Evolutionary conservation across 2,113 vertebrate genomes (phyloP).

Genomic region (Lepidothrix coronata): DNA sequence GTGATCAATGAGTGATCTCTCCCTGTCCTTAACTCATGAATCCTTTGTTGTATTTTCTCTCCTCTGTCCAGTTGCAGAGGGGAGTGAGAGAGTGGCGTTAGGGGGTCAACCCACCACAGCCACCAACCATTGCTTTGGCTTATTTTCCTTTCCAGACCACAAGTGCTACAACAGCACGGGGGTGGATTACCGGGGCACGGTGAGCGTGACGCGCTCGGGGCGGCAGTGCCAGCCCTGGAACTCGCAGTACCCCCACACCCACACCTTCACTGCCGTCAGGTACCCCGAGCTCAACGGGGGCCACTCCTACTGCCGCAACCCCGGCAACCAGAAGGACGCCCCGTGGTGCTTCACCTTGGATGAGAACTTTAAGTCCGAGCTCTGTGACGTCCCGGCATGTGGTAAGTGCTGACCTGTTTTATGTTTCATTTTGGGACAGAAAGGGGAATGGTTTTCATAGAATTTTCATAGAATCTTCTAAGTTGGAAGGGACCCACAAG

Average conservation of each 20-base stretch:
- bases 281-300: constrained; percentile 94
- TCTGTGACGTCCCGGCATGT: constrained; percentile 91
- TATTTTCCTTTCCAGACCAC: constrained; percentile 81
- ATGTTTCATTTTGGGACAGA: neutral
- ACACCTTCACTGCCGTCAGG: constrained; percentile 87
- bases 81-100: neutral
- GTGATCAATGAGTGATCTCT: neutral
- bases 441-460: neutral
- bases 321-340: constrained; percentile 90
- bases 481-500: neutral
- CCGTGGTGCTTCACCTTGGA: constrained; percentile 99
- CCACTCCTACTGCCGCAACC: constrained; percentile 98
- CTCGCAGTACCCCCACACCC: constrained; percentile 96
- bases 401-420: constrained; percentile 72
- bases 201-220: constrained; percentile 90
- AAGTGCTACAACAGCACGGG: constrained; percentile 94
- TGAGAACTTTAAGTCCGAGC: constrained; percentile 90
- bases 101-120: neutral
- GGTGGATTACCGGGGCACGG: constrained; percentile 90
- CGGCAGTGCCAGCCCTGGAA: constrained; percentile 99
- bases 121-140: neutral
- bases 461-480: neutral
- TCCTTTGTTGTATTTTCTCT: neutral
- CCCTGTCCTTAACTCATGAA: neutral
- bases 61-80: neutral